These are phyloP conservation scores for Anguilla megastoma DNA, from an alignment of 2,797 vertebrate species.

Conservation along the genomic window DNA sequence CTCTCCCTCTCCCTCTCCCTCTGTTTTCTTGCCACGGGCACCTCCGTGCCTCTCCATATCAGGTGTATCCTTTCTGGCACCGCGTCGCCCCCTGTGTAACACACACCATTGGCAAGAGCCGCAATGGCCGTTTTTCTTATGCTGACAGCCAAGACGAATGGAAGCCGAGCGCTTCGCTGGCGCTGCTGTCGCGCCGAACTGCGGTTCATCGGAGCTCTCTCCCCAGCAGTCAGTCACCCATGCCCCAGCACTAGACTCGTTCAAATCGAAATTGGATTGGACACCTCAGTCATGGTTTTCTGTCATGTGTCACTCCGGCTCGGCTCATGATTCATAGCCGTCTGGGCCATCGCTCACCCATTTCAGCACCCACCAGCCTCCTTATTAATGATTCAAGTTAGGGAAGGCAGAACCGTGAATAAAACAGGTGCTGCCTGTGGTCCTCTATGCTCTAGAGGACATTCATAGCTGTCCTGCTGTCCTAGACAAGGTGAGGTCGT, in stretches of 20 bases:
- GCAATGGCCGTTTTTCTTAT: neutral
- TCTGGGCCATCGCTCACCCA: slow-evolving; percentile 8
- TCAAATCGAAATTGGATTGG: neutral
- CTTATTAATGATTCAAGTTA: slow-evolving; percentile 43
- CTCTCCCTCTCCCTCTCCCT: neutral
- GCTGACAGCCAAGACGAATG: neutral
- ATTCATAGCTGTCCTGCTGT: slow-evolving; percentile 17
- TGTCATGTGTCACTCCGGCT: neutral
- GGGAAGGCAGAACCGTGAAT: slow-evolving; percentile 38
- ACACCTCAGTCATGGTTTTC: neutral
- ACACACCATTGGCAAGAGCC: neutral
- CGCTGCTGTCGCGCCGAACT: neutral
- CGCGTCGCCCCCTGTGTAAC: neutral
- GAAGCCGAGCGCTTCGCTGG: neutral
- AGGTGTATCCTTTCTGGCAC: neutral
- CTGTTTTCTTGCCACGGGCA: neutral
- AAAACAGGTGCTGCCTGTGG: slow-evolving; percentile 26
- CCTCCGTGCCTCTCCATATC: neutral
- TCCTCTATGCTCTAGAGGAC: slow-evolving; percentile 29
- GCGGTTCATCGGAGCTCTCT: neutral
- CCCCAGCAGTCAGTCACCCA: neutral
- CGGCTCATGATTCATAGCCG: slow-evolving; percentile 3
- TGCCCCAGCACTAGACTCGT: neutral
- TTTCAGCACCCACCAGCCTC: slow-evolving; percentile 15
- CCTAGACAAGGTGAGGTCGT: slow-evolving; percentile 33